phyloP scores from a whole-genome alignment of 2,113 vertebrate species.

The Pyrgilauda ruficollis region DNA sequence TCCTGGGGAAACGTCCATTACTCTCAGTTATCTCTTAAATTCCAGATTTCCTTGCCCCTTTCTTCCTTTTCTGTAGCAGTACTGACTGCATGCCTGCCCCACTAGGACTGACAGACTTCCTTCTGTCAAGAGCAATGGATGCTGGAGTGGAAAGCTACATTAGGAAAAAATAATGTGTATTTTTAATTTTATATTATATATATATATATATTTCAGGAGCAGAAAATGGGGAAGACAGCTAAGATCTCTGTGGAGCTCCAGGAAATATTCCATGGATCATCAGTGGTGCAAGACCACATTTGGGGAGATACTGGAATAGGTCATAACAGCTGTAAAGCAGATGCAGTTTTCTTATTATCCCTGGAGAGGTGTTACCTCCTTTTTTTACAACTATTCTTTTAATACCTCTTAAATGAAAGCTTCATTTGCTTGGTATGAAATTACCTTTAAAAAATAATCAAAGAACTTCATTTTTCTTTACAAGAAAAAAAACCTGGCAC shows the following conservation, averaged over 20 bases:
- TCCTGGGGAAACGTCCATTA: not conserved
- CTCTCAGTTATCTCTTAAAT: not conserved
- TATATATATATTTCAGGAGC: not conserved
- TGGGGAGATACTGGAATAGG: not conserved
- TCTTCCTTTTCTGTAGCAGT: not conserved
- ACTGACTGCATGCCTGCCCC: not conserved
- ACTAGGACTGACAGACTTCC: not conserved
- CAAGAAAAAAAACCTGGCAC: not conserved
- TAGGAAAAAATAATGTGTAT: not conserved
- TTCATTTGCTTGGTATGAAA: not conserved
- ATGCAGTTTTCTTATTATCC: not conserved
- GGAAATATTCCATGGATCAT: not conserved
- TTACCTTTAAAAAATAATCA: not conserved
- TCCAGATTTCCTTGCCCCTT: not conserved
- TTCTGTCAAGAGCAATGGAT: not conserved
- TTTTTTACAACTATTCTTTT: not conserved
- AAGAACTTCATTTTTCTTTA: not conserved
- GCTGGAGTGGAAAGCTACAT: not conserved
- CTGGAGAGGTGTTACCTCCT: not conserved
- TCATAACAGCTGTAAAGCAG: not conserved
- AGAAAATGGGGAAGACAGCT: not conserved
- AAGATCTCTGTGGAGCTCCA: not conserved
- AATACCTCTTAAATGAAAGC: slow-evolving; percentile 24
- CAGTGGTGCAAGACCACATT: not conserved
- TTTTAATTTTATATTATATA: not conserved